Evolutionary conservation across 1,140 invertebrate genomes (phyloP), one percentile per base, ranked within the genome.

Genomic region (Aphelenchoides besseyi): DNA sequence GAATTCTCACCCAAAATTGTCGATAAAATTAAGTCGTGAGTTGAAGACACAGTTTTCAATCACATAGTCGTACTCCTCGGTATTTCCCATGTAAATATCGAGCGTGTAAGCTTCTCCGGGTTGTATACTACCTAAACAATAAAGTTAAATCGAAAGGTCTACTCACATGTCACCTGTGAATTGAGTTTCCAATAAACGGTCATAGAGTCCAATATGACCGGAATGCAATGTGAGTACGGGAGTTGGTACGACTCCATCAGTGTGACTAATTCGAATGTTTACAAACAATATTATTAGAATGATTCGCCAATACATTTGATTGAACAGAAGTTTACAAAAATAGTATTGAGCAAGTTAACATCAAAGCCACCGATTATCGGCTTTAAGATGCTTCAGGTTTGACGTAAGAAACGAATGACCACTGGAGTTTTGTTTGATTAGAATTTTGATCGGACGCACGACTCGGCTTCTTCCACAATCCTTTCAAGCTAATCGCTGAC

Each of bases 31-130:
- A 12, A 35, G 3, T 5, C 61, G 26, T 18, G 16, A 26, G 53
- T 73, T 73, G 57, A 37, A 71, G 8, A 67, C 33, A 64, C 72
- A 73, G 12, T 41, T 9, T 37, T 73, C 72, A 67, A 73, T 72
- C n/a, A 73, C 62, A 59, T 73, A 73, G 55, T 73, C 72, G 59
- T 63, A 72, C 18, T 54, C 35, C 16, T 73, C 55, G 2, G 36
- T 61, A 54, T 72, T 71, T 12, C 68, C 69, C 72, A 73, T 72
- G 33, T 72, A 73, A 30, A 73, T 72, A 59, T 73, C 72, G 32
- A 73, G 32, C 54, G 72, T 73, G 59, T 73, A 73, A 3, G 59
- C 35, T 48, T 72, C 28, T 30, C 69, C 69, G 12, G 68, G 37
- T 9, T 28, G 23, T 12, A 73, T 54, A 33, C 16, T 32, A 67